These are phyloP conservation scores for Bicyclus anynana DNA, from an alignment of 1,140 invertebrate genomes.

Conservation along the genomic window DNA sequence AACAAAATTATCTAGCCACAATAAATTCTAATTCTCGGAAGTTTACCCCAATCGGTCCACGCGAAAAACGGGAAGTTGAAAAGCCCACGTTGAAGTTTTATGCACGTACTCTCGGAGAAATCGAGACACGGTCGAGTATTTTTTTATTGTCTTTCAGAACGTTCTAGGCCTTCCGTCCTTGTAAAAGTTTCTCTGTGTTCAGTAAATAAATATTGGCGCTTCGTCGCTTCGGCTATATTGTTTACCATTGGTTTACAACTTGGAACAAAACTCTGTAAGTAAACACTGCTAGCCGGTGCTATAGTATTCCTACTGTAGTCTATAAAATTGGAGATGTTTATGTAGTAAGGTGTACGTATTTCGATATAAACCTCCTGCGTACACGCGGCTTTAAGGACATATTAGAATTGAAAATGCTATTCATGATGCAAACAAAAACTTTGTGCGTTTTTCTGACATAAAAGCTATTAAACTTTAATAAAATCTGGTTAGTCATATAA, in stretches of 20 bases:
- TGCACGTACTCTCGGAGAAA: neutral
- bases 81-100: neutral
- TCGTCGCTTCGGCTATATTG: neutral
- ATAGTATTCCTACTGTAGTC: too few species aligned
- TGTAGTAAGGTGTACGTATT: too few species aligned
- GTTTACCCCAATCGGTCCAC: neutral
- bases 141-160: neutral
- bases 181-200: neutral
- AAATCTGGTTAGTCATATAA: too few species aligned
- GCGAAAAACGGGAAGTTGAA: neutral
- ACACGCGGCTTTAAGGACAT: too few species aligned
- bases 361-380: too few species aligned
- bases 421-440: too few species aligned
- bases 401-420: too few species aligned
- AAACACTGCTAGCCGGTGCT: neutral
- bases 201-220: neutral
- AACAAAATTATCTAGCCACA: neutral
- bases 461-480: too few species aligned
- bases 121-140: neutral
- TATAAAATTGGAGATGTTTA: too few species aligned
- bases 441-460: too few species aligned
- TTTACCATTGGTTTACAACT: neutral
- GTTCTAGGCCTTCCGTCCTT: neutral
- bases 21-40: conserved; percentile 1
- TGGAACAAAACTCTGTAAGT: neutral